Conservation (phyloP, 92 coral and sea anemone species). For the Porites divaricata region DNA sequence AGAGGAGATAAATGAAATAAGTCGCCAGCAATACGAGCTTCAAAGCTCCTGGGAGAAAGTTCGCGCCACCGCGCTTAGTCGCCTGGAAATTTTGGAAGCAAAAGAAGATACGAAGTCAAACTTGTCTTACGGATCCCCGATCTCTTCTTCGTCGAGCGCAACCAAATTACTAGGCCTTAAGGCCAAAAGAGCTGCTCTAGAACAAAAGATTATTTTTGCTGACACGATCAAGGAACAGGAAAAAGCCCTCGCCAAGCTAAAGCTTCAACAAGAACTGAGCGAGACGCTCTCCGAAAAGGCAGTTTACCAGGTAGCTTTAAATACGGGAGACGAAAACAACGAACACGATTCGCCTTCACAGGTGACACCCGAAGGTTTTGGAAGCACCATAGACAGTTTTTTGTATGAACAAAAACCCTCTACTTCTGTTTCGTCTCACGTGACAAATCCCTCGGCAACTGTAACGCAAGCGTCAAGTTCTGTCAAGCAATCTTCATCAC, state of each 20-base stretch:
- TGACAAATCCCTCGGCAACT: not conserved
- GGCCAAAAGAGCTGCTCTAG: not conserved
- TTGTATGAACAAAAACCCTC: not conserved
- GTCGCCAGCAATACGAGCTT: not conserved
- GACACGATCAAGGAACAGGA: slow-evolving; percentile 20
- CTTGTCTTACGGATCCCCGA: not conserved
- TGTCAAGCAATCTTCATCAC: not conserved
- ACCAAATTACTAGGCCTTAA: too few species aligned
- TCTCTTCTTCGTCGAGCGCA: not conserved
- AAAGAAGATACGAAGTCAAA: not conserved
- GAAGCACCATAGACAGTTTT: not conserved
- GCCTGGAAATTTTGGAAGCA: not conserved
- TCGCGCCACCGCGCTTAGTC: too few species aligned
- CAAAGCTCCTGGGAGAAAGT: too few species aligned
- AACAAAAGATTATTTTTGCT: not conserved
- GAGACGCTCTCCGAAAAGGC: slow-evolving; percentile 35
- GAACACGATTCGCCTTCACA: not conserved
- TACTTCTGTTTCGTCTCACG: not conserved
- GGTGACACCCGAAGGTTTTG: not conserved
- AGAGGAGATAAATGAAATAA: not conserved
- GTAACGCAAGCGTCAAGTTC: not conserved
- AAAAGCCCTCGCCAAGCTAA: slow-evolving; percentile 22
- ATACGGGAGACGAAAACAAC: too few species aligned
- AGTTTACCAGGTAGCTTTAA: slow-evolving; percentile 21
- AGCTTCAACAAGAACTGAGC: slow-evolving; percentile 25